These are phyloP conservation scores for Magallana nippona DNA, from an alignment of 2,888 invertebrate species.

Conservation along the genomic window DNA sequence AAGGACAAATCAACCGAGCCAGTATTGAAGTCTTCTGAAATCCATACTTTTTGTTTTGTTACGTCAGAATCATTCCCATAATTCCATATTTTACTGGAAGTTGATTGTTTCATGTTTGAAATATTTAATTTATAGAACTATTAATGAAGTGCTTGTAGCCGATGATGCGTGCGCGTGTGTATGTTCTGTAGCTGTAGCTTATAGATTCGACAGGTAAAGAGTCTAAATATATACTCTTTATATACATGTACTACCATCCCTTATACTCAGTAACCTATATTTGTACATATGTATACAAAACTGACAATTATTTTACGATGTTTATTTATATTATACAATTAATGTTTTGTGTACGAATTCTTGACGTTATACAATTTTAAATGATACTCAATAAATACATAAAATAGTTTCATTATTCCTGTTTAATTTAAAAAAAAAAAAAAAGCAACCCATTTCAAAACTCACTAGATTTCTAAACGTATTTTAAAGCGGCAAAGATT, in stretches of 20 bases:
- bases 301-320: background rate
- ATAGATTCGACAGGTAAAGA: background rate
- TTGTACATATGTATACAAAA: constrained; percentile 14
- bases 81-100: constrained; percentile 16
- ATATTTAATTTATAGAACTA: constrained; percentile 4
- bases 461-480: no score
- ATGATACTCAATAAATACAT: constrained; percentile 31
- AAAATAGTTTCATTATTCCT: no score
- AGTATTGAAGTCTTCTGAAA: constrained; percentile 29
- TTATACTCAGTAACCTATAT: constrained; percentile 22
- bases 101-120: constrained; percentile 18
- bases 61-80: constrained; percentile 32
- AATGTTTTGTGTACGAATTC: constrained; percentile 22
- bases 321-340: constrained; percentile 20
- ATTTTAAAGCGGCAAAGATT: no score
- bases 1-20: constrained; percentile 9
- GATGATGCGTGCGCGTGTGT: no score
- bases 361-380: constrained; percentile 18
- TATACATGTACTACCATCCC: background rate
- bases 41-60: constrained; percentile 15
- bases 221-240: background rate
- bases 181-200: background rate
- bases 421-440: no score
- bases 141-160: background rate
- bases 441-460: no score